Evolutionary conservation across 2,888 invertebrate species (phyloP).

Genomic region (Lottia gigantea): DNA sequence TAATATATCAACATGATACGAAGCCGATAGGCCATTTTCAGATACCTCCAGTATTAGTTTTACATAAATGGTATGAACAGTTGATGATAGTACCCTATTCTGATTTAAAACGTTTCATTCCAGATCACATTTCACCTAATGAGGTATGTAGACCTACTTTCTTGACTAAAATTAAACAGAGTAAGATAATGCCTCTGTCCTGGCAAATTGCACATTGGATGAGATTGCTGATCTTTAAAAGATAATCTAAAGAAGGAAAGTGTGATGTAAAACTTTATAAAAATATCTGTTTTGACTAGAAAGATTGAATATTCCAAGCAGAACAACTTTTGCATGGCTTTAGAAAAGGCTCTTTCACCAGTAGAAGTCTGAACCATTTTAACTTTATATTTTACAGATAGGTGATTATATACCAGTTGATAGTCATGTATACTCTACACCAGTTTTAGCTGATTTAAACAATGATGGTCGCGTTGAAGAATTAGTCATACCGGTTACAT

Average conservation of each 20-base stretch:
- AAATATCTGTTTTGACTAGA: too few relatives aligned
- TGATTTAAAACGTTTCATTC: slow-evolving; percentile 43
- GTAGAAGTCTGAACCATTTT: too few relatives aligned
- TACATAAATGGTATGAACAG: slow-evolving; percentile 53
- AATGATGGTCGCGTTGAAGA: slow-evolving; percentile 52
- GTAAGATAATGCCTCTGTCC: too few relatives aligned
- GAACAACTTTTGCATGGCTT: too few relatives aligned
- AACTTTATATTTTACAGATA: slow-evolving; percentile 24
- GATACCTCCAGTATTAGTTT: slow-evolving; percentile 54
- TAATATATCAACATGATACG: slow-evolving; percentile 48
- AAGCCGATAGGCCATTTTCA: slow-evolving; percentile 36
- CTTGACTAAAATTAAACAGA: too few relatives aligned
- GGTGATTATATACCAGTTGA: slow-evolving; percentile 46
- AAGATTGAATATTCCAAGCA: too few relatives aligned
- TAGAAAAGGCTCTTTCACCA: too few relatives aligned
- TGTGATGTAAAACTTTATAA: too few relatives aligned
- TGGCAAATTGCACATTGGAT: too few relatives aligned
- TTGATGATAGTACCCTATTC: slow-evolving; percentile 40
- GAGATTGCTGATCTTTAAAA: too few relatives aligned
- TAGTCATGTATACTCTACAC: slow-evolving; percentile 59
- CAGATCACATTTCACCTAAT: slow-evolving; percentile 31
- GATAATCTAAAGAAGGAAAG: too few relatives aligned
- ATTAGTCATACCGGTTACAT: slow-evolving; percentile 59
- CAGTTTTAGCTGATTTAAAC: slow-evolving; percentile 58
- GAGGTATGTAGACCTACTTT: slow-evolving; percentile 22